These are phyloP conservation scores for Sussaba pulchella DNA, from an alignment of 2,888 invertebrate genomes.

Conservation along the genomic window DNA sequence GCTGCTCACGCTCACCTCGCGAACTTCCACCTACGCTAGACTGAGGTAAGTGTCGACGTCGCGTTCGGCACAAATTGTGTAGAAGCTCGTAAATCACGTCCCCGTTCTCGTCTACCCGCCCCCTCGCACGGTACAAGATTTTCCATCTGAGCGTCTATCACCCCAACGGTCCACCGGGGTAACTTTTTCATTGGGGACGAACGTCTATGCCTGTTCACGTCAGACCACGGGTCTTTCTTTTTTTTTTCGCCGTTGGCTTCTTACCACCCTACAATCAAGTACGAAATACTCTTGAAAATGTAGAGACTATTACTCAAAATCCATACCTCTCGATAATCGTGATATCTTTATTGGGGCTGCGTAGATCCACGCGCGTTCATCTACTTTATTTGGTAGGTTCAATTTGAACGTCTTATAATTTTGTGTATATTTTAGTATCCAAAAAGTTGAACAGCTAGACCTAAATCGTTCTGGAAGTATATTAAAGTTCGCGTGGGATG, in stretches of 20 bases:
- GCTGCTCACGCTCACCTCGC: conserved; percentile 19
- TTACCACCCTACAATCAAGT: conserved; percentile 12
- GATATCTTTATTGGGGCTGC: conserved; percentile 7
- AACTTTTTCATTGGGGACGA: conserved; percentile 38
- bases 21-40: conserved; percentile 39
- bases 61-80: conserved; percentile 64
- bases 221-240: conserved; percentile 23
- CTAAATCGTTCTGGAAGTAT: too few species aligned
- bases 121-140: conserved; percentile 41
- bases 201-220: neutral
- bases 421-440: too few species aligned
- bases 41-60: conserved; percentile 60
- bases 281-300: conserved; percentile 22
- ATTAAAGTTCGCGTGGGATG: too few species aligned
- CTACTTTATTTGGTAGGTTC: too few species aligned
- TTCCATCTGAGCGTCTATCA: conserved; percentile 49
- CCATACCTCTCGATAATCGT: neutral
- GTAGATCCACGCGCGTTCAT: neutral
- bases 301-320: conserved; percentile 40
- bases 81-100: conserved; percentile 64
- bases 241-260: conserved; percentile 24
- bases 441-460: too few species aligned
- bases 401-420: too few species aligned
- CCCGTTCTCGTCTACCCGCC: conserved; percentile 17
- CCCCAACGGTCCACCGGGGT: conserved; percentile 4